Evolutionary conservation across 1,140 invertebrate species (phyloP).

Genomic region (Calephelis virginiensis): DNA sequence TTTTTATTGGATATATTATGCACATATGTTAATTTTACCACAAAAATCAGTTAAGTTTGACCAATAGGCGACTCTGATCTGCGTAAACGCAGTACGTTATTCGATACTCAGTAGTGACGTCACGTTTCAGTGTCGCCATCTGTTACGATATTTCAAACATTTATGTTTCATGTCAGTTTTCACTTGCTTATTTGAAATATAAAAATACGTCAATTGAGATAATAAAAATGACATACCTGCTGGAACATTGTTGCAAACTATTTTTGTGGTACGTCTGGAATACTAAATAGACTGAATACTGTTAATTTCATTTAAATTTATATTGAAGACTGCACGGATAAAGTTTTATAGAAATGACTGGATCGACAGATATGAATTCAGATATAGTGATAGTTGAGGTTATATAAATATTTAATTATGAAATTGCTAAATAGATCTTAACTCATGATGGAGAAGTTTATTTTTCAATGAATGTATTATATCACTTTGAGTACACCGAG

Average conservation of each 20-base stretch:
- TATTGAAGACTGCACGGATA: conserved; percentile 26
- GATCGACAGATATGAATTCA: conserved; percentile 11
- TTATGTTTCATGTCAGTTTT: no score
- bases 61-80: no score
- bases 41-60: no score
- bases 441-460: conserved; percentile 31
- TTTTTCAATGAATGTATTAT: conserved; percentile 42
- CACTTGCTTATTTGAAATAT: no score
- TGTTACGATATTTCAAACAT: no score
- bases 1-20: conserved; percentile 35
- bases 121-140: no score
- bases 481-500: conserved; percentile 15
- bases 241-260: not conserved
- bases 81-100: no score
- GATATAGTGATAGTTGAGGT: conserved; percentile 30
- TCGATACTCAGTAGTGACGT: no score
- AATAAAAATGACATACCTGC: not conserved
- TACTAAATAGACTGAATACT: conserved; percentile 60
- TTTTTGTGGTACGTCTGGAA: not conserved
- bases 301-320: conserved; percentile 50
- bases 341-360: conserved; percentile 9
- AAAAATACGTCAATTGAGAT: no score
- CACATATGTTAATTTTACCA: conserved; percentile 21
- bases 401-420: conserved; percentile 31
- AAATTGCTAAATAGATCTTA: conserved; percentile 22